Base-by-base conservation (phyloP, 2,797 vertebrate genomes). In the Lemur catta region DNA sequence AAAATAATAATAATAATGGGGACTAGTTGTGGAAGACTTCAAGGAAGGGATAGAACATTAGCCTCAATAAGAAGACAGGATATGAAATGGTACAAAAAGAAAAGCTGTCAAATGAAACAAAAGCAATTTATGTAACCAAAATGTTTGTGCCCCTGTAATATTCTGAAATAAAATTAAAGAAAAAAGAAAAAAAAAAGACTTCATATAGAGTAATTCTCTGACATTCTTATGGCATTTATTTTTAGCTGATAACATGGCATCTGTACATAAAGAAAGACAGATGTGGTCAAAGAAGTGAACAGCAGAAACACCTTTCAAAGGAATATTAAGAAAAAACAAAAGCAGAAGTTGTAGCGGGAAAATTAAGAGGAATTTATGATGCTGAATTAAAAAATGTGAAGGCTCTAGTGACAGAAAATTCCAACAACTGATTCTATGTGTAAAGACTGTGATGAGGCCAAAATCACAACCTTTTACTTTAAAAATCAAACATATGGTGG, bases 401-500 rank as follows among this genome's bases (percentile, higher is more conserved):
- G 4, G 9, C 78, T 82, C 61, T 52, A 69, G 46, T 52, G 61
- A 91, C 18, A 88, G 89, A 91, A 91, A 92, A n/a, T 35, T 86
- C n/a, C 86, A 82, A 38, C 35, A 84, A 81, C 46, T 80, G 80
- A 95, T 38, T 81, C 28, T 93, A 88, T 79, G 48, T 63, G 41
- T 89, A 94, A 93, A 96, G 50, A 94, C 3, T 85, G 35, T 72
- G 84, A 76, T 78, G 38, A 59, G 41, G 28, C 71, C 75, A 67
- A 91, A 93, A 91, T 91, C 69, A 91, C 71, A 95, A 76, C 63
- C 8, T 87, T 61, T 86, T n/a, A 2, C 79, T 94, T 89, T 84
- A 84, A 95, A 95, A 96, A 79, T 86, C 71, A 87, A 89, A 84
- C 71, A 87, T 81, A 89, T 57, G 69, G 69, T 95, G 72, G 78